A percentile compares a stretch with the other conserved stretches of the same genome.
phyloP scores from a whole-genome alignment of 2,888 invertebrate species.

The Galerucella pusilla region DNA sequence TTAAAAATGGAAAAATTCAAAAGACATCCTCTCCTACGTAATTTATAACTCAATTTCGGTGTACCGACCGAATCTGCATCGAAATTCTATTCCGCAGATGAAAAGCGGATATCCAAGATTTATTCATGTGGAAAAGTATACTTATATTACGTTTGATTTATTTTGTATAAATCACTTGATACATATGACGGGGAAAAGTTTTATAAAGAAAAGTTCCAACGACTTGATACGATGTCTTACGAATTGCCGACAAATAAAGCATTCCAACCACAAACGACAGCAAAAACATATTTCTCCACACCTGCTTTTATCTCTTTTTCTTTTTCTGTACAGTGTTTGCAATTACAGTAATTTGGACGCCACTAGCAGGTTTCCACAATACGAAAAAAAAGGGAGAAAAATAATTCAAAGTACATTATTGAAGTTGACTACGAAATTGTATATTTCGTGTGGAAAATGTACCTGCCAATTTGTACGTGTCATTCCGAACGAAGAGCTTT shows the following conservation, averaged over 20 bases:
- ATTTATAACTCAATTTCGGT: conserved; percentile 54
- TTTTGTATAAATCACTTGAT: conserved; percentile 21
- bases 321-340: no score
- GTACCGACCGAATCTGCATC: conserved; percentile 42
- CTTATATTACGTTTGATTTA: conserved; percentile 34
- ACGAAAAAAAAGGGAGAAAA: no score
- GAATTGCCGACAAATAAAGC: background rate
- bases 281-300: no score
- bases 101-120: conserved; percentile 31
- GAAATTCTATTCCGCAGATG: conserved; percentile 41
- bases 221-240: background rate
- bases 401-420: no score
- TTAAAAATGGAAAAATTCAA: conserved; percentile 53
- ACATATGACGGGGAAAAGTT: conserved; percentile 7
- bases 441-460: no score
- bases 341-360: no score
- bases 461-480: no score
- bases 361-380: no score
- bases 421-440: no score
- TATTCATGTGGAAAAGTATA: conserved; percentile 33
- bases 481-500: no score
- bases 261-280: background rate
- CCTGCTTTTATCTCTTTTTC: no score
- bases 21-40: conserved; percentile 45
- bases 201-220: conserved; percentile 5